Evolutionary conservation across 2,113 vertebrate species (phyloP), one percentile per base, ranked within the genome.

Genomic region (Paradoxurus hermaphroditus): DNA sequence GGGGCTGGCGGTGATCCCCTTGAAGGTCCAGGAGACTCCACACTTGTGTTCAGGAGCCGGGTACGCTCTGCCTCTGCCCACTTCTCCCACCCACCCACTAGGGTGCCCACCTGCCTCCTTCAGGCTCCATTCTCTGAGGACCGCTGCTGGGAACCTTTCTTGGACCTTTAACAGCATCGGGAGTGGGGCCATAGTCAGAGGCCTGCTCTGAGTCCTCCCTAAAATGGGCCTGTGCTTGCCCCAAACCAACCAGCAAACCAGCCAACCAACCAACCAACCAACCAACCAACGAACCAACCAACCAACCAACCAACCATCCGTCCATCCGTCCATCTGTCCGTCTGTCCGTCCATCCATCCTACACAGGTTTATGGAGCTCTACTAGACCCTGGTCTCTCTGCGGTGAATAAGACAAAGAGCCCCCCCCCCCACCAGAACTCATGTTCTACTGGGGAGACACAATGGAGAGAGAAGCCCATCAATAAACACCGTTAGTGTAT

Each of bases 231-330:
- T 53, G 56, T 13, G 56, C 12, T 73, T 82, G 51, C 46, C 46
- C 59, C 49, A 82, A 79, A 70, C 23, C 49, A 89, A 79, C 36
- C 51, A 34, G 6, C n/a, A 16, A 70, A n/a, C 67, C n/a, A 36
- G 4, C 18, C n/a, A 70, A 0, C 39, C 31, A 73, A 7, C 70
- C 36, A 27, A 0, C 39, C 67, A 36, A 7, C 34, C 34, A 36
- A 10, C 67, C n/a, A 73, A 1, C 11, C 23, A 25, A 0, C 34
- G 1, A 39, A 1, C 68, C 36, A 72, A 1, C 68, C 19, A 72
- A 0, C 36, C 70, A 73, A 0, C 21, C 21, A 72, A 1, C 34
- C 34, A 18, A 1, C 67, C 67, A 68, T 1, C n/a, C 67, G 65
- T 5, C 8, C 41, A 46, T 4, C 5, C 9, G 31, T 29, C 9